phyloP scores from a whole-genome alignment of 1,140 invertebrate species.

The Halesus radiatus region DNA sequence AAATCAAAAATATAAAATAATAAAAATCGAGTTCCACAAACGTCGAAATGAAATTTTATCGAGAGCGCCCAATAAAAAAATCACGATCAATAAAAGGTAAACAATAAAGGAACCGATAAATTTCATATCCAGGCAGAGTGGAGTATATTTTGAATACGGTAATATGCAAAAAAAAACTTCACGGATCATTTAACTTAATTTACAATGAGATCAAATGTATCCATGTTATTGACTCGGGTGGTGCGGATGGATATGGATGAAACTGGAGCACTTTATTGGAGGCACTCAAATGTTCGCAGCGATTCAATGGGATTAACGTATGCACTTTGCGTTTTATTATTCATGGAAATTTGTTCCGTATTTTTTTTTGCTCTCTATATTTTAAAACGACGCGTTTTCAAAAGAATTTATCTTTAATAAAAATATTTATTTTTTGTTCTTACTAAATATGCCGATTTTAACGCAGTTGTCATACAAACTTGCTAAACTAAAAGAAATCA shows the following conservation, averaged over 20 bases:
- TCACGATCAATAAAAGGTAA: constrained; percentile 24
- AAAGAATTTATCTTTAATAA: too few species aligned
- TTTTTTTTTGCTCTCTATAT: too few species aligned
- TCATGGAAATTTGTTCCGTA: background rate
- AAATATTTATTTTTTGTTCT: too few species aligned
- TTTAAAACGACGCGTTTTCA: too few species aligned
- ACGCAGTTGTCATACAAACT: too few species aligned
- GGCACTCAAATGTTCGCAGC: constrained; percentile 3
- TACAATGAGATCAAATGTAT: constrained; percentile 42
- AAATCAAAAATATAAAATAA: too few species aligned
- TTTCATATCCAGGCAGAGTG: constrained; percentile 21
- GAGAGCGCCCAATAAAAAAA: constrained; percentile 9
- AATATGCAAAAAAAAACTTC: constrained; percentile 48
- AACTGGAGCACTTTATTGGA: constrained; percentile 18
- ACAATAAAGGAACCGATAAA: constrained; percentile 32
- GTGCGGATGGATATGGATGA: background rate
- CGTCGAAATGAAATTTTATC: constrained; percentile 21
- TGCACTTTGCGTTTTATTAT: constrained; percentile 8
- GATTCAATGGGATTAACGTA: constrained; percentile 12
- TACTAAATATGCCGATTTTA: too few species aligned
- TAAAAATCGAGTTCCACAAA: background rate
- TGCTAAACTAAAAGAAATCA: too few species aligned
- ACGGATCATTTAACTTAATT: constrained; percentile 45
- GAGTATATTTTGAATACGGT: constrained; percentile 41
- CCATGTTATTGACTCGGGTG: constrained; percentile 28